Evolutionary conservation across 1,140 invertebrate genomes (phyloP), one percentile per base, ranked within the genome.

Genomic region (Pseudomyrmex gracilis): DNA sequence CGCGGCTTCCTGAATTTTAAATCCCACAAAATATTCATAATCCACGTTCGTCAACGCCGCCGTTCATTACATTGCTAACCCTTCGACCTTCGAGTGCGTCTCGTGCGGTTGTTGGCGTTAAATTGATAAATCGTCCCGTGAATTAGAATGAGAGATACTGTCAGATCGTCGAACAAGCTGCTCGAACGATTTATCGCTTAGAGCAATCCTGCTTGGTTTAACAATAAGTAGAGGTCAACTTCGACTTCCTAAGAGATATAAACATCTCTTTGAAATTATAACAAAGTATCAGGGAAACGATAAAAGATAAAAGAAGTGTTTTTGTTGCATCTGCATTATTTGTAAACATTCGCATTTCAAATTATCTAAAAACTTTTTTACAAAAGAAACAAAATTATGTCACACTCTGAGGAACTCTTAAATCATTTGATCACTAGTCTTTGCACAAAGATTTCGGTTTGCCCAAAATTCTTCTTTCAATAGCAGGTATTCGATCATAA

Each of bases 131-230:
- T 77, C 63, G 64, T 12, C 13, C 12, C 34, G 74, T 24, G 49
- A 51, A 67, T 77, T 77, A 68, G 73, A 17, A 77, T 55, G 73
- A 55, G 47, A 55, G 74, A 77, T 77, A 77, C 74, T 77, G 74
- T 55, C 74, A 77, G 24, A 49, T 77, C 61, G 49, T 77, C 73
- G 60, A 67, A 77, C 63, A 77, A 77, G 55, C 74, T 68, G 17
- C 63, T 77, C 63, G 24, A 17, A 57, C 74, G 51, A 77, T 77
- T 77, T 77, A 68, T 63, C 63, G 74, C 49, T 77, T 77, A 77
- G 49, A 55, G 55, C 64, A 68, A 77, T 77, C 74, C 63, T 77
- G 34, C 63, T 24, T 24, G 63, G 20, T 77, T 34, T 34, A 34
- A 34, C 5, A 34, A 34, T 67, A 67, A 66, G 47, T 66, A 77